Evolutionary conservation across 2,797 vertebrate species (phyloP).

Genomic region (Selene dorsalis): DNA sequence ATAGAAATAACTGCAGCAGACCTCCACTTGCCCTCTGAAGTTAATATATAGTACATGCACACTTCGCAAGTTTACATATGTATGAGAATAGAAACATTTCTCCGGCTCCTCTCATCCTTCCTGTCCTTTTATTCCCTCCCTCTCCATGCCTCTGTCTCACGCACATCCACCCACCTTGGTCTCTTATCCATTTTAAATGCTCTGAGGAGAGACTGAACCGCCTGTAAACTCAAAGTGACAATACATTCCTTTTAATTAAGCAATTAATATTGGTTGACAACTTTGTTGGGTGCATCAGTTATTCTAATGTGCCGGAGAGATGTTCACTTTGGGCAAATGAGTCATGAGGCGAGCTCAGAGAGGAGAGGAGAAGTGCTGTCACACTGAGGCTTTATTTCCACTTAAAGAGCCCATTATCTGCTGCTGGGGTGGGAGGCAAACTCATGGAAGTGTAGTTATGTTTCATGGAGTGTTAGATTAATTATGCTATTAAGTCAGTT

Average conservation of each 20-base stretch:
- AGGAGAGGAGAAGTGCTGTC: conserved; percentile 34
- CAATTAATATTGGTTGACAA: conserved; percentile 77
- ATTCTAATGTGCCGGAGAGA: conserved; percentile 69
- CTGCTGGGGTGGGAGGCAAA: conserved; percentile 35
- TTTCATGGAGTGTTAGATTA: conserved; percentile 33
- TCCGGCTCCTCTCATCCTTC: not conserved
- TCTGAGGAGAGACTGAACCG: conserved; percentile 49
- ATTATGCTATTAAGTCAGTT: conserved; percentile 34
- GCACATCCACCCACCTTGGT: conserved; percentile 28
- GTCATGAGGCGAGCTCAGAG: conserved; percentile 53
- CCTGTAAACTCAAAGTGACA: conserved; percentile 63
- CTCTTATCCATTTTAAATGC: conserved; percentile 50
- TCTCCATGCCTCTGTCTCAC: conserved; percentile 17
- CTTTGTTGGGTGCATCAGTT: conserved; percentile 72
- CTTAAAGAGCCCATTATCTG: conserved; percentile 52
- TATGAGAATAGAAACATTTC: conserved; percentile 6
- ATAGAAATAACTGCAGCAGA: not conserved
- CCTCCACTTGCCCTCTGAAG: not conserved
- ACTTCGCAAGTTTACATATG: not conserved
- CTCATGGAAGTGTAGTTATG: conserved; percentile 31
- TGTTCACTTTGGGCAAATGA: conserved; percentile 70
- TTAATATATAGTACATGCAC: not conserved
- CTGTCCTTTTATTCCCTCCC: not conserved
- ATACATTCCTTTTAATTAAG: conserved; percentile 76
- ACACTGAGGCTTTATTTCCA: conserved; percentile 32